Evolutionary conservation across 2,113 vertebrate genomes (phyloP).

Genomic region (Petrocephalus zakoni): DNA sequence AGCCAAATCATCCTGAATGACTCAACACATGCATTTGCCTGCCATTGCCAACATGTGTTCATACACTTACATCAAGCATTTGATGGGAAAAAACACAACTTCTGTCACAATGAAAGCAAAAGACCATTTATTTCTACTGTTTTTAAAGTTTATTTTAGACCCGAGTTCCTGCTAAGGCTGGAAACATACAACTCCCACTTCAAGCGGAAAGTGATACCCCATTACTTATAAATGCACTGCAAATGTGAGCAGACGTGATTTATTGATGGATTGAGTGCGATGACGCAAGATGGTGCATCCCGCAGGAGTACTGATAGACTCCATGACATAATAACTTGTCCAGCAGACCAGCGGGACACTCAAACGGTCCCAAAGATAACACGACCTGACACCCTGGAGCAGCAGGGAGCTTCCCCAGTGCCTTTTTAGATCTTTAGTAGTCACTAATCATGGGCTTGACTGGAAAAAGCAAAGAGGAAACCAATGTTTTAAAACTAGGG

Average conservation of each 20-base stretch:
- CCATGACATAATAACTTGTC: constrained; percentile 70
- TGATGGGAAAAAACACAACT: not conserved
- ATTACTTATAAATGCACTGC: constrained; percentile 41
- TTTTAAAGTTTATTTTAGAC: constrained; percentile 10
- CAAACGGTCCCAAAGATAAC: constrained; percentile 76
- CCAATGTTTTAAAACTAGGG: constrained; percentile 57
- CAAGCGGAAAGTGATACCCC: constrained; percentile 30
- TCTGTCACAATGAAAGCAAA: not conserved
- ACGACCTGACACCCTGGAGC: constrained; percentile 60
- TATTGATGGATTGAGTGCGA: constrained; percentile 61
- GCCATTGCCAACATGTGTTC: not conserved
- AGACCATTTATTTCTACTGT: not conserved
- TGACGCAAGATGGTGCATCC: constrained; percentile 67
- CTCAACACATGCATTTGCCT: not conserved
- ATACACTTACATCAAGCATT: not conserved
- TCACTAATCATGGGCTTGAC: constrained; percentile 67
- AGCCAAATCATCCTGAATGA: not conserved
- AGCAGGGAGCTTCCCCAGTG: constrained; percentile 65
- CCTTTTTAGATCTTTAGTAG: constrained; percentile 67
- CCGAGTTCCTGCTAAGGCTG: not conserved
- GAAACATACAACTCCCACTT: constrained; percentile 21
- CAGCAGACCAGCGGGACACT: constrained; percentile 65
- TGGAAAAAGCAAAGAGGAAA: constrained; percentile 59
- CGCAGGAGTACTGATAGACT: constrained; percentile 68
- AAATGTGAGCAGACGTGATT: constrained; percentile 46